These are phyloP conservation scores for Eurosta solidaginis DNA, from an alignment of 1,140 invertebrate species.

Conservation along the genomic window DNA sequence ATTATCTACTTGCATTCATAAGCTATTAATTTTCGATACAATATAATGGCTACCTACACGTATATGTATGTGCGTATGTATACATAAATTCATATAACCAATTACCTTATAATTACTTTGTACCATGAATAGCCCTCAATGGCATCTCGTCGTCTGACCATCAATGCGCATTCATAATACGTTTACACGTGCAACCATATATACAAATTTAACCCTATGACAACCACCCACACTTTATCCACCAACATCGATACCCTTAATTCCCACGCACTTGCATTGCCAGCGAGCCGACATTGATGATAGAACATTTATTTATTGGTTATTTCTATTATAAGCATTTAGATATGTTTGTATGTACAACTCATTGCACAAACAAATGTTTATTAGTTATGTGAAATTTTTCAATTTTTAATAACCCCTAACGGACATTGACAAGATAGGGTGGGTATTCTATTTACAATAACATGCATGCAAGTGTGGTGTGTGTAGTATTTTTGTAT, in stretches of 20 bases:
- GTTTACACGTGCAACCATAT: no score
- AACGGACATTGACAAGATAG: not conserved
- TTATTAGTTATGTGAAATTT: conserved; percentile 9
- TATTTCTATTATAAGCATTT: conserved; percentile 1
- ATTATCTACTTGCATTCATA: not conserved
- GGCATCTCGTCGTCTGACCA: not conserved
- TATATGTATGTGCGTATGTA: no score
- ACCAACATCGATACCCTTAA: not conserved
- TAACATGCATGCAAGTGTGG: no score
- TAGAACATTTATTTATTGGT: conserved; percentile 5
- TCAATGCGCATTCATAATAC: not conserved
- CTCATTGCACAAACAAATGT: conserved; percentile 23
- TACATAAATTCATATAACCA: conserved; percentile 13
- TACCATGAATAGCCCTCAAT: not conserved
- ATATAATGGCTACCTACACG: no score
- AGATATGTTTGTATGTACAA: no score
- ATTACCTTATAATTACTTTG: not conserved
- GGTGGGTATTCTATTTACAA: conserved; percentile 6
- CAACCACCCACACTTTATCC: not conserved
- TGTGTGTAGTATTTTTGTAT: not conserved
- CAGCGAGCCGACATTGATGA: not conserved
- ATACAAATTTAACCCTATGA: no score
- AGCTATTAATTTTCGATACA: conserved; percentile 12
- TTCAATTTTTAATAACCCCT: not conserved
- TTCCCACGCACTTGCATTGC: not conserved